A percentile compares a stretch with the other conserved stretches of the same genome.
Conservation (phyloP, 2,113 vertebrate genomes). For the Bothrops jararaca region DNA sequence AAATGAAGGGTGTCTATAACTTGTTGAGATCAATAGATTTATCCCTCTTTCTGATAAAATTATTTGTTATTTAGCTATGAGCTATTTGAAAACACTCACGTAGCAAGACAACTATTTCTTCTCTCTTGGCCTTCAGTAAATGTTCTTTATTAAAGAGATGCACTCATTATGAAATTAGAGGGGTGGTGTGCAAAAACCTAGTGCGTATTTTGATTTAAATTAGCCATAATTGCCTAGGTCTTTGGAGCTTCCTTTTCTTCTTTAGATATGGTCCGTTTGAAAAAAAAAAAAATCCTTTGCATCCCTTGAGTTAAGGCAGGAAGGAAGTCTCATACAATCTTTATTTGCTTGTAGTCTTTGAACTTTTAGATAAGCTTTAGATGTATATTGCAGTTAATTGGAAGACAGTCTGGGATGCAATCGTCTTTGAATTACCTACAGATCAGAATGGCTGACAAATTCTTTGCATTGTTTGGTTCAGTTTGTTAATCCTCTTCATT, state of each 20-base stretch:
- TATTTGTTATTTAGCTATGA: constrained; percentile 28
- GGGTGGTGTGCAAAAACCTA: constrained; percentile 33
- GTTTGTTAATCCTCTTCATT: background rate
- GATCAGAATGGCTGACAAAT: background rate
- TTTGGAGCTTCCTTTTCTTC: background rate
- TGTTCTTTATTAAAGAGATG: constrained; percentile 36
- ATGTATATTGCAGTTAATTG: constrained; percentile 51
- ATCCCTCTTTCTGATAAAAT: background rate
- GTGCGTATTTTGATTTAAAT: constrained; percentile 56
- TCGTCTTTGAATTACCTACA: background rate
- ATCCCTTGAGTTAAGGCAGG: constrained; percentile 45
- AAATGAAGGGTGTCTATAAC: background rate
- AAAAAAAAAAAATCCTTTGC: constrained; percentile 14
- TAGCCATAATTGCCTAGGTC: constrained; percentile 51
- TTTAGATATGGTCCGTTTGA: background rate
- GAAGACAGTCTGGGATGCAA: constrained; percentile 23
- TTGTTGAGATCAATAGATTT: background rate
- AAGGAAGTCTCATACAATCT: constrained; percentile 39
- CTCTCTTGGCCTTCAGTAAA: constrained; percentile 48
- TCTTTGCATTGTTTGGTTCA: background rate
- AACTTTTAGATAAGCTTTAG: constrained; percentile 50
- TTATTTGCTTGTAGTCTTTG: constrained; percentile 49
- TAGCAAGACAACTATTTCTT: constrained; percentile 44
- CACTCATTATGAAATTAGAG: constrained; percentile 39
- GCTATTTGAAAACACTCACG: constrained; percentile 31